Percentiles rank a stretch among this genome's conserved stretches.
These are phyloP conservation scores for Aphodius sticticus DNA, from an alignment of 2,888 invertebrate genomes.

Conservation along the genomic window DNA sequence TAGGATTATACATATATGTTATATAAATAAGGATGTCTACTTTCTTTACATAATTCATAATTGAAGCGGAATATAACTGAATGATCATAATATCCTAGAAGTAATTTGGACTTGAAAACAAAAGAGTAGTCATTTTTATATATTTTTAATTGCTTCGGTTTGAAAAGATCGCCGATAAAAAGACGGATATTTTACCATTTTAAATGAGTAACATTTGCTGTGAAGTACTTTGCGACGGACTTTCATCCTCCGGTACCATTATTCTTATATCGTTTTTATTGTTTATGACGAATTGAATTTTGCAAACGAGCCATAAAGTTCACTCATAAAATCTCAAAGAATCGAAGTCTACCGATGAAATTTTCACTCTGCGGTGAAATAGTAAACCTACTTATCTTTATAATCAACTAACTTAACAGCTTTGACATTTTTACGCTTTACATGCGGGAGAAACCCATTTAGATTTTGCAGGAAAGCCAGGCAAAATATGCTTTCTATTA, in stretches of 20 bases:
- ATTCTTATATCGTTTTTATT: not conserved
- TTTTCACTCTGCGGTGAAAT: not conserved
- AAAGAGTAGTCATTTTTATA: too few relatives aligned
- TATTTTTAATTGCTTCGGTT: too few relatives aligned
- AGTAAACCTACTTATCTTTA: not conserved
- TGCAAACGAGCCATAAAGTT: not conserved
- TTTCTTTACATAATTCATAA: too few relatives aligned
- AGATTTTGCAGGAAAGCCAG: not conserved
- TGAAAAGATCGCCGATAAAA: too few relatives aligned
- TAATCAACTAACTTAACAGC: not conserved
- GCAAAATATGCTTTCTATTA: constrained; percentile 4
- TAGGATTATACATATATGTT: too few relatives aligned
- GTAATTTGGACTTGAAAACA: too few relatives aligned
- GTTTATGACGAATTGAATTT: not conserved
- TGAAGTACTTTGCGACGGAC: too few relatives aligned
- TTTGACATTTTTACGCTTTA: not conserved
- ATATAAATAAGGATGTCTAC: too few relatives aligned
- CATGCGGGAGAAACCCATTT: not conserved
- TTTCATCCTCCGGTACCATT: not conserved
- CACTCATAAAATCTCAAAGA: not conserved
- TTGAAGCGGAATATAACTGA: too few relatives aligned
- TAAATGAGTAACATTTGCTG: too few relatives aligned
- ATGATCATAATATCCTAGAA: too few relatives aligned
- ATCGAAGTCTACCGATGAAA: not conserved
- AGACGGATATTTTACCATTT: too few relatives aligned